A percentile compares a stretch with the other conserved stretches of the same genome.
Conservation (phyloP, 1,140 invertebrate genomes). For the Cherax destructor region DNA sequence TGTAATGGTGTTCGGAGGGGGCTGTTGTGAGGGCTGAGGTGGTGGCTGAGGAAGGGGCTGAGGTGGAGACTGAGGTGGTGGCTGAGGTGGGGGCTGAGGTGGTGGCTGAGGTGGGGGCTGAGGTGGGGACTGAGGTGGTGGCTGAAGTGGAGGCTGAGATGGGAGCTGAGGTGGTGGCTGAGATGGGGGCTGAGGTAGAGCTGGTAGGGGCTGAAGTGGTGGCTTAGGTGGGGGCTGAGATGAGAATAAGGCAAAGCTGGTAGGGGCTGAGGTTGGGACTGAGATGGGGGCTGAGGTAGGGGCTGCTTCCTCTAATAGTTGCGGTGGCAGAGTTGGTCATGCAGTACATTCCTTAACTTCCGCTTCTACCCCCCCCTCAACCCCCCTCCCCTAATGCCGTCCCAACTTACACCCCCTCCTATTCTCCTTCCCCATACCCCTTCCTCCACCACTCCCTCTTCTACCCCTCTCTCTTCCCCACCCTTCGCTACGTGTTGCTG, state of each 20-base stretch:
- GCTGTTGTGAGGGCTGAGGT: neutral
- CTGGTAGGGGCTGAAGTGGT: neutral
- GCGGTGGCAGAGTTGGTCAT: slow-evolving; percentile 34
- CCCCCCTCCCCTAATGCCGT: too few species aligned
- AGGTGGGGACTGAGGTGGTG: neutral
- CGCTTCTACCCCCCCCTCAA: neutral
- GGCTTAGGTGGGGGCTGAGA: neutral
- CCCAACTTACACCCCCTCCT: too few species aligned
- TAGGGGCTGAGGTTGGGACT: neutral
- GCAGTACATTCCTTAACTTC: slow-evolving; percentile 41
- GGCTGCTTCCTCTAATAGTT: neutral
- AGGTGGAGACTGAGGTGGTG: neutral
- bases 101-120: neutral
- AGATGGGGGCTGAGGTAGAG: neutral
- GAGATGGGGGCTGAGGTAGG: neutral
- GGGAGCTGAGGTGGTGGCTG: neutral
- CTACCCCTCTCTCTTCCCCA: too few species aligned
- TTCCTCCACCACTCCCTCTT: too few species aligned
- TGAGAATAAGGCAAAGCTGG: neutral
- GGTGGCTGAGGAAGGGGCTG: neutral
- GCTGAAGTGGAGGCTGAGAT: neutral
- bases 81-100: neutral
- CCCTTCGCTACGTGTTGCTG: too few species aligned
- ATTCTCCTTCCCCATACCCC: too few species aligned
- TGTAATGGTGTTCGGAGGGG: neutral